Evolutionary conservation across 2,113 vertebrate genomes (phyloP), one percentile per base, ranked within the genome.

Genomic region (Cephalopterus ornatus): DNA sequence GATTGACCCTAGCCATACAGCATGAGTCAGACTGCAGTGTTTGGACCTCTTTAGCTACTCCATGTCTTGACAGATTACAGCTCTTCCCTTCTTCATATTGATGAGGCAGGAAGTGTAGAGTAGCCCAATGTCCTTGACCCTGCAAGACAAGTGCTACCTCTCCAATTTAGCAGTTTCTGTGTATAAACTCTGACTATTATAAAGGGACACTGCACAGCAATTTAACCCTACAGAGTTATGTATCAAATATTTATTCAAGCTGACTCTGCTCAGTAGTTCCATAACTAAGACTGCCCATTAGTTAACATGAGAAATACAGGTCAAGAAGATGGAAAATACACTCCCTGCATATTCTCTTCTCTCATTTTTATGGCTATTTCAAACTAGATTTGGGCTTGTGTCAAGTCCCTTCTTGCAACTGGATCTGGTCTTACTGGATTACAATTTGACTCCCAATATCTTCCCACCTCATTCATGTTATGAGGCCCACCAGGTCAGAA

Each of bases 151-250:
- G 33, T 14, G 8, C n/a, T 87, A 47, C 19, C 41, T 63, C 20
- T 77, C 30, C 59, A 18, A n/a, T 47, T 41, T 44, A 70, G 55
- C 11, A 73, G 30, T 11, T 68, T 16, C 59, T 59, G 32, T 9
- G 42, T 30, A 23, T 21, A 41, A 6, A 28, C 32, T 59, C 61
- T 62, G 19, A 72, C n/a, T 53, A 11, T 49, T 90, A 49, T 11
- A 22, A 20, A 65, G 42, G 9, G 59, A n/a, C 0, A 0, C 18
- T 3, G 0, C 20, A 35, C 8, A 79, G 28, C 39, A 90, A 50
- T 55, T n/a, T 61, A 88, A 85, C 22, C 7, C 33, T 74, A 56
- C 8, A 35, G n/a, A 91, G 11, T 61, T 62, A 35, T 1, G 2
- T 27, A 39, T 52, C 27, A 71, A 73, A 15, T 74, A 47, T 41